Evolutionary conservation across 2,888 invertebrate genomes (phyloP).

Genomic region (Andrena camellia): DNA sequence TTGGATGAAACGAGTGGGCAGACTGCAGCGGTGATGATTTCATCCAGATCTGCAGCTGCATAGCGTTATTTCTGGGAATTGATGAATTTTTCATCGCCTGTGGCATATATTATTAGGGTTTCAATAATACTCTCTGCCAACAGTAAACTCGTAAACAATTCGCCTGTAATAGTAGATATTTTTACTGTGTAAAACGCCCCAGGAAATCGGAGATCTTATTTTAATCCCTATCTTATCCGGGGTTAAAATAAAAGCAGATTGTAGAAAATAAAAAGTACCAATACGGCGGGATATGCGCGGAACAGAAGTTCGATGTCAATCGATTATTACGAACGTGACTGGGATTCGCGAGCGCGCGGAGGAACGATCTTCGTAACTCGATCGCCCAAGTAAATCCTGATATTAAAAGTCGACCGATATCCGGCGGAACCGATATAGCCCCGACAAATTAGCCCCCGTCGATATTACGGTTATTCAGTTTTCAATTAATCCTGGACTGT

Average conservation of each 20-base stretch:
- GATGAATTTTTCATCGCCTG: too few relatives aligned
- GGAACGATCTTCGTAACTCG: conserved; percentile 1
- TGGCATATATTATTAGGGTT: too few relatives aligned
- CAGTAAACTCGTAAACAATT: not conserved
- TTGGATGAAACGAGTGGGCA: too few relatives aligned
- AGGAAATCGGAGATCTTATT: conserved; percentile 19
- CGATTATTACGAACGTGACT: conserved; percentile 62
- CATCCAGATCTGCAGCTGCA: too few relatives aligned
- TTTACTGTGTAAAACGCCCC: too few relatives aligned
- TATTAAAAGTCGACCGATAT: conserved; percentile 24
- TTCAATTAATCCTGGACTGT: conserved; percentile 19
- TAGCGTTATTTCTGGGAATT: too few relatives aligned
- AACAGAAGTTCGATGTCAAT: conserved; percentile 38
- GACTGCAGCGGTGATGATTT: too few relatives aligned
- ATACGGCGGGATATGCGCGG: not conserved
- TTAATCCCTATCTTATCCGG: not conserved
- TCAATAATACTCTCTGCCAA: too few relatives aligned
- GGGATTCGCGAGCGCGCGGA: conserved; percentile 14
- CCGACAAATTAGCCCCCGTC: conserved; percentile 14
- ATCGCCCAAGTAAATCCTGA: conserved; percentile 19
- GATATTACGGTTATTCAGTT: conserved; percentile 22
- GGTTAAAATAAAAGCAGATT: conserved; percentile 17
- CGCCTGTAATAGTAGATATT: not conserved
- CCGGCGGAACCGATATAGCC: conserved; percentile 18
- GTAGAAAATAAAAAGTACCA: conserved; percentile 25